Conservation (phyloP, 1,140 invertebrate genomes). For the Ptiloglossa arizonensis region DNA sequence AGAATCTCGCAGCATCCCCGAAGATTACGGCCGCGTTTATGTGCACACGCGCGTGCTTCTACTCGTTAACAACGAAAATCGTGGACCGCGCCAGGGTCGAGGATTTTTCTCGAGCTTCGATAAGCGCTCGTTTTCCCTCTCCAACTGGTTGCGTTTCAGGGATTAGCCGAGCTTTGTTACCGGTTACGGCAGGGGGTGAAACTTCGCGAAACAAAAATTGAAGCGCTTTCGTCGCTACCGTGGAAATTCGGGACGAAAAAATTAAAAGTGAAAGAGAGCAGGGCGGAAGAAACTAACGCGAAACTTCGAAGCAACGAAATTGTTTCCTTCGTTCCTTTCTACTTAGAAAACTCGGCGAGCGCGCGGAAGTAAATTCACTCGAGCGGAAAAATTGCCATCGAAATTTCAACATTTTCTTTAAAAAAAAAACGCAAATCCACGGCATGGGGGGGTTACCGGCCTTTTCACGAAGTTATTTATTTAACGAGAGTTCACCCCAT, state of each 20-base stretch:
- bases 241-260: constrained; percentile 12
- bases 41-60: no score
- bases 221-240: not conserved
- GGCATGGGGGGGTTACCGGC: not conserved
- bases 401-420: constrained; percentile 28
- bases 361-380: constrained; percentile 19
- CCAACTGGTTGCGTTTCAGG: not conserved
- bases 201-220: constrained; percentile 7
- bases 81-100: no score
- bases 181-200: not conserved
- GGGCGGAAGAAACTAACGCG: not conserved
- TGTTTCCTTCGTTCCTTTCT: not conserved
- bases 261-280: constrained; percentile 5
- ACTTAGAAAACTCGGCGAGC: no score
- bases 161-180: constrained; percentile 2
- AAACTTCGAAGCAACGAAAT: constrained; percentile 2
- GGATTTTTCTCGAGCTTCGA: not conserved
- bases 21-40: not conserved
- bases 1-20: not conserved
- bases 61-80: not conserved
- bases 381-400: not conserved
- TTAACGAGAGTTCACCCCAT: not conserved
- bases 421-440: constrained; percentile 26
- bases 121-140: constrained; percentile 20
- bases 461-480: not conserved